These are phyloP conservation scores for Sinocyclocheilus grahami DNA, from an alignment of 2,113 vertebrate genomes.

Conservation along the genomic window DNA sequence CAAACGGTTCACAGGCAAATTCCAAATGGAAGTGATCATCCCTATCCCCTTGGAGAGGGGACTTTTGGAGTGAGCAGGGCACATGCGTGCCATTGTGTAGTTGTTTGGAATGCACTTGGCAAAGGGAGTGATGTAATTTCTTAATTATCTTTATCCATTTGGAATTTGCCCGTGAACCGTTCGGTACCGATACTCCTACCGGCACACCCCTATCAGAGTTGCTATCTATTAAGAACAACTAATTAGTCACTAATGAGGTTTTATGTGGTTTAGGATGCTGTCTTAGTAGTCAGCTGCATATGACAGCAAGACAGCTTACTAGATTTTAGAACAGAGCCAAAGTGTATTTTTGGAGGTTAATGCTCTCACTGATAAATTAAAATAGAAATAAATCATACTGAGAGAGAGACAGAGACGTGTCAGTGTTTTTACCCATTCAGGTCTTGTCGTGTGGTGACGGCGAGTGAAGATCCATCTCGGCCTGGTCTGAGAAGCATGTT, in stretches of 20 bases:
- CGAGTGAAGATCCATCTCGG: constrained; percentile 75
- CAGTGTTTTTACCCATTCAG: constrained; percentile 75
- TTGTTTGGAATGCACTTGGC: too few species aligned
- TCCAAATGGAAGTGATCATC: too few species aligned
- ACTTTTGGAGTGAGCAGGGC: too few species aligned
- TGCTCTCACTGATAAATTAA: not conserved
- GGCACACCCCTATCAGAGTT: too few species aligned
- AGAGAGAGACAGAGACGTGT: not conserved
- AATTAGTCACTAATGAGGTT: not conserved
- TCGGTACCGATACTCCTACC: too few species aligned
- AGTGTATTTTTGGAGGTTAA: not conserved
- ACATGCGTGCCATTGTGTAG: too few species aligned
- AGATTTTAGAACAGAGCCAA: not conserved
- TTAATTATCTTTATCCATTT: too few species aligned
- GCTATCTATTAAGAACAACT: too few species aligned
- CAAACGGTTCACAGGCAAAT: too few species aligned
- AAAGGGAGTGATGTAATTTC: too few species aligned
- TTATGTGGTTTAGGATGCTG: not conserved
- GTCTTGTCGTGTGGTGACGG: constrained; percentile 81
- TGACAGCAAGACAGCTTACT: not conserved
- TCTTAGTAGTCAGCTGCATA: not conserved
- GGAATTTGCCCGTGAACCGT: too few species aligned
- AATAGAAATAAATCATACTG: not conserved
- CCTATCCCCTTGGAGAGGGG: too few species aligned
- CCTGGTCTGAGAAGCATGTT: constrained; percentile 85